These are phyloP conservation scores for Xiphophorus birchmanni DNA, from an alignment of 2,797 vertebrate genomes.

Conservation along the genomic window DNA sequence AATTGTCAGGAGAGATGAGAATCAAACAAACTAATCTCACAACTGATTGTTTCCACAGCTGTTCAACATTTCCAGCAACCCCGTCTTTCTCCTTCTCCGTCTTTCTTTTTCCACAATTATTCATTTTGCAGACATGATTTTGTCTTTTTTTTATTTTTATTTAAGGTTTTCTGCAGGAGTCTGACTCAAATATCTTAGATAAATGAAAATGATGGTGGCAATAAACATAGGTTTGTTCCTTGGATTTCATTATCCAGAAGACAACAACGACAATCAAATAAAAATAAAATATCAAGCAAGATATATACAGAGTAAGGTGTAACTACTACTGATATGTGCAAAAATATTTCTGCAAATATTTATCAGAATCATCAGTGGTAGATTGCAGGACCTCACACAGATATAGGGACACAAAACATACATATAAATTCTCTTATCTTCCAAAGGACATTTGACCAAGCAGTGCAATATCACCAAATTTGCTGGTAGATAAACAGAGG, in stretches of 20 bases:
- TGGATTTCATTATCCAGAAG: not conserved
- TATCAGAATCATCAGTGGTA: not conserved
- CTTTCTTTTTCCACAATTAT: not conserved
- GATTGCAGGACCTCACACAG: not conserved
- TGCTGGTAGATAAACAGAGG: not conserved
- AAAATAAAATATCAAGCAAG: not conserved
- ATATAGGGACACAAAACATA: not conserved
- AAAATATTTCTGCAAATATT: not conserved
- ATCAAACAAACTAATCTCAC: slow-evolving; percentile 17
- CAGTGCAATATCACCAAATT: not conserved
- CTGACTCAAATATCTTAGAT: not conserved
- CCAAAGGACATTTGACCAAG: not conserved
- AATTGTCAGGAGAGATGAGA: slow-evolving; percentile 23
- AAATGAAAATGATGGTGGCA: not conserved
- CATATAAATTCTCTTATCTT: not conserved
- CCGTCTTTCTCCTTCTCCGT: not conserved
- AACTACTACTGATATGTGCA: not conserved
- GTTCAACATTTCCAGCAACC: slow-evolving; percentile 16
- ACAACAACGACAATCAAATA: not conserved
- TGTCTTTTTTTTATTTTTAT: not conserved
- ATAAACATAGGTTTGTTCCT: not conserved
- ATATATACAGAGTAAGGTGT: not conserved
- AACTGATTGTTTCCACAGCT: slow-evolving; percentile 29
- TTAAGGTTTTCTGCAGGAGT: not conserved
- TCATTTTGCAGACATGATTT: not conserved